Evolutionary conservation across 2,797 vertebrate species (phyloP), one percentile per base, ranked within the genome.

Genomic region (Gallinago solitaria): DNA sequence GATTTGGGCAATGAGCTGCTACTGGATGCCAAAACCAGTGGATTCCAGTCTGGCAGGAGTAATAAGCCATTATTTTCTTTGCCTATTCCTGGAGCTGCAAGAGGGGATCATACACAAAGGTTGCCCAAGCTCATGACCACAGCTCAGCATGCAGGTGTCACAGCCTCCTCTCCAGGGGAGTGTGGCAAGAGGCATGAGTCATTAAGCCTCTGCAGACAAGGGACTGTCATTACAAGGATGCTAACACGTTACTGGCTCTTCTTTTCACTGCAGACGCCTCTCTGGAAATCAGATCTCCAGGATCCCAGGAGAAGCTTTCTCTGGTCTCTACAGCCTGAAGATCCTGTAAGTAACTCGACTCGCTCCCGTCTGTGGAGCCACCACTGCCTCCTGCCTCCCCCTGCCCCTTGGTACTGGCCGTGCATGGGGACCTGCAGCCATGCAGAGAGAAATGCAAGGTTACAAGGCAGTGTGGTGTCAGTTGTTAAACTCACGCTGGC

Each of bases 271-370:
- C 98, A 99, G 99, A 95, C 98, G 99, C 51, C 99, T 99, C 95
- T 99, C 99, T 50, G 99, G 99, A 95, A 99, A 99, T 97, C 99
- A 98, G 91, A 98, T 99, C 97, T 98, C 98, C 86, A 98, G 98
- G 92, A 99, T 99, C 97, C 98, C 99, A 7, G 98, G 98, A 96
- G 98, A 98, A 23, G 98, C 98, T 37, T 98, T 99, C 98, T 98
- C 98, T 57, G 99, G 99, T 73, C 99, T 99, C 95, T 98, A 98
- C 97, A 99, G 98, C 97, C 98, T 99, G 95, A 99, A 99, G 98
- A 99, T 99, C 79, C 97, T 99, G 99, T 99, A 98, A 99, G 99
- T 99, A 98, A 45, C 83, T 51, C 16, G 7, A 41, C 41, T 41
- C 41, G 16, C n/a, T 89, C 24, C 63, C 53, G 4, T 41, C 25